Base-by-base conservation (phyloP, 2,888 invertebrate species). In the Notodonta dromedarius region DNA sequence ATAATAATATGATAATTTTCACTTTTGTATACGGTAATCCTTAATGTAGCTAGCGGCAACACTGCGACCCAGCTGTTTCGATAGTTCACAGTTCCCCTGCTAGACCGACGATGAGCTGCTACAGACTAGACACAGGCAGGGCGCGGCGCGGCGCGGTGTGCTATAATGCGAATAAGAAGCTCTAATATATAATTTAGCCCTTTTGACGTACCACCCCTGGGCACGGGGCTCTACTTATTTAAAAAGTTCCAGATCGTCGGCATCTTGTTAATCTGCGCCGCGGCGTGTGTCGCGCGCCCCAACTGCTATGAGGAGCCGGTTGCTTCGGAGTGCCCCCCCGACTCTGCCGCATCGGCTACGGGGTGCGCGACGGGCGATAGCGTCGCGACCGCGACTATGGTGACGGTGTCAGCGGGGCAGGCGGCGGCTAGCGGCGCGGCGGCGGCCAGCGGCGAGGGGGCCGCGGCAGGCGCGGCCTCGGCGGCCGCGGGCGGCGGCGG, bases 381-480 rank as follows among this genome's bases (percentile, higher is more conserved):
- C 46, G 7, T 7, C n/a, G 46, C 11, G 46, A 7, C 13, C 16
- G 50, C 50, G 16, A 8, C 7, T 2, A 11, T n/a, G 7, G 48
- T 48, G 48, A 16, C 50, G 13, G 48, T 14, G 14, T 8, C 16
- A 9, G 14, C 50, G 16, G 50, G 16, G 9, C 16, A 14, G 50
- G 50, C 16, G 14, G 50, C 50, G 50, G 14, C 50, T 11, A 16
- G 50, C 16, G 50, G 16, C 9, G 50, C 50, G 11, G 50, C 50
- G 16, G 50, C 50, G 16, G 50, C 50, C 9, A 78, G 77, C 68
- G 77, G 83, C 55, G 73, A 42, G 57, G 76, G 75, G 16, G 77
- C 77, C 63, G 76, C 74, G 16, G 69, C 79, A 35, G 76, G 70
- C 52, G 78, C 74, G 58, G 79, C 73, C n/a, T 75, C 76, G 58